Evolutionary conservation across 2,113 vertebrate species (phyloP).

Genomic region (Sorex fumeus): DNA sequence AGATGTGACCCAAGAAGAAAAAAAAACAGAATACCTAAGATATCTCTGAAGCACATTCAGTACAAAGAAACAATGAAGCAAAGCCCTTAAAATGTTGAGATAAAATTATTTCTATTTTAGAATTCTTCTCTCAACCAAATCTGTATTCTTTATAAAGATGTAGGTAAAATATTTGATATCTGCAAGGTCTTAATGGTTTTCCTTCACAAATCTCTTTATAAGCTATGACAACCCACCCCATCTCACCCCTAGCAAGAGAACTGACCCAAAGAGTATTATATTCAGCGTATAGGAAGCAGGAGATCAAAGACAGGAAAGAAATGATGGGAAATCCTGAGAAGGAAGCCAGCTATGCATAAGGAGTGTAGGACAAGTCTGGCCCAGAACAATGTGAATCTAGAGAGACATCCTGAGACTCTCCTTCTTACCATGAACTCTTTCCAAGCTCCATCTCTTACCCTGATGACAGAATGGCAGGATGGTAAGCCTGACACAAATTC

Average conservation of each 20-base stretch:
- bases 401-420: neutral
- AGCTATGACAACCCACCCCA: too few species aligned
- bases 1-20: too few species aligned
- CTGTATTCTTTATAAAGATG: neutral
- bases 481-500: neutral
- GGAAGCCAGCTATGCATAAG: neutral
- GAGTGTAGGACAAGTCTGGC: neutral
- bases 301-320: neutral
- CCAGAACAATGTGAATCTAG: neutral
- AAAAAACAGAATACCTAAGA: too few species aligned
- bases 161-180: neutral
- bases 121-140: neutral
- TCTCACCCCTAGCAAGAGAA: neutral
- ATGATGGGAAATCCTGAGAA: neutral
- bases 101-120: neutral
- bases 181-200: neutral
- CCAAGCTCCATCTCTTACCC: neutral
- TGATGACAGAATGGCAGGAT: neutral
- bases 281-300: neutral
- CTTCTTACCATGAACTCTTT: neutral
- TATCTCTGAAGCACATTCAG: neutral
- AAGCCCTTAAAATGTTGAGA: neutral
- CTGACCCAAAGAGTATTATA: neutral
- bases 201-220: neutral
- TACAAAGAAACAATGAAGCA: neutral